Conservation (phyloP, 2,888 invertebrate genomes). For the Scaptomyza caliginosa region DNA sequence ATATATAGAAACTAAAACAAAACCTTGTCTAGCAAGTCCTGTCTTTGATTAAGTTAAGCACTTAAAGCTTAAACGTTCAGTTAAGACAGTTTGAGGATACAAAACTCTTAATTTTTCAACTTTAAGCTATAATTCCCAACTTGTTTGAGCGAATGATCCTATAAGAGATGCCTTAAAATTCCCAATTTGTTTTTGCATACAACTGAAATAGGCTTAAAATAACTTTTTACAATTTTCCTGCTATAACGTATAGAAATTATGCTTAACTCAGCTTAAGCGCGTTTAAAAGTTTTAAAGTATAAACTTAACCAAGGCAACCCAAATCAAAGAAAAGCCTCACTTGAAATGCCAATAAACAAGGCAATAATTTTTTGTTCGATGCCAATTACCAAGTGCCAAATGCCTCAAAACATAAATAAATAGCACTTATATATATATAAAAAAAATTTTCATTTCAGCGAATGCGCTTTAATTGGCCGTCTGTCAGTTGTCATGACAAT, state of each 20-base stretch:
- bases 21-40: neutral
- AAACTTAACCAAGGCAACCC: slow-evolving; percentile 9
- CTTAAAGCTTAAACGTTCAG: neutral
- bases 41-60: neutral
- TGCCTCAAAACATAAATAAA: slow-evolving; percentile 12
- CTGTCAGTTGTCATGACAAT: slow-evolving; percentile 77
- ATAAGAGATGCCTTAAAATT: neutral
- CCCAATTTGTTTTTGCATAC: neutral
- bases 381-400: slow-evolving; percentile 50
- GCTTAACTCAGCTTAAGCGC: neutral
- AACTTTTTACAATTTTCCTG: too few species aligned
- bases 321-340: slow-evolving; percentile 34
- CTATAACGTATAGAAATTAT: too few species aligned
- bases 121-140: slow-evolving; percentile 7
- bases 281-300: too few species aligned
- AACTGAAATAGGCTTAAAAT: too few species aligned
- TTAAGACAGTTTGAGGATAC: too few species aligned
- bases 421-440: slow-evolving; percentile 1
- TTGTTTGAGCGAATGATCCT: neutral
- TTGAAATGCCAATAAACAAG: slow-evolving; percentile 46
- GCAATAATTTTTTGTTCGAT: slow-evolving; percentile 31
- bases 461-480: slow-evolving; percentile 71
- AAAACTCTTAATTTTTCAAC: too few species aligned
- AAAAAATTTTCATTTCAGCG: slow-evolving; percentile 63
- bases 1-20: too few species aligned